Evolutionary conservation across 2,888 invertebrate species (phyloP).

Genomic region (Ophion slaviceki): DNA sequence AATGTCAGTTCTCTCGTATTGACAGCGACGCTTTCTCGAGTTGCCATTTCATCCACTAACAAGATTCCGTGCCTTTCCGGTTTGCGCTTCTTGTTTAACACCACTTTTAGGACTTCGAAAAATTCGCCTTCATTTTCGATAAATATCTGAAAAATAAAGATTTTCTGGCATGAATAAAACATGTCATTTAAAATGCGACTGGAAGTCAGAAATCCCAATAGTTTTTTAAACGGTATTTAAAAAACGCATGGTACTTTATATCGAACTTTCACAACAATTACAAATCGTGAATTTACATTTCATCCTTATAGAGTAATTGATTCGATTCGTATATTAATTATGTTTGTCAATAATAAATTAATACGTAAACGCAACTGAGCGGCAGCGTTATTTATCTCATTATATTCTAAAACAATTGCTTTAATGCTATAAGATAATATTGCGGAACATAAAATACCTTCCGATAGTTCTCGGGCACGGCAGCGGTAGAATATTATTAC

Average conservation of each 20-base stretch:
- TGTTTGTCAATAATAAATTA: neutral
- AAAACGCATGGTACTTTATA: too few species aligned
- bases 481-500: neutral
- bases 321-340: too few species aligned
- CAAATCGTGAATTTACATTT: neutral
- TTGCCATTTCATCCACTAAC: neutral
- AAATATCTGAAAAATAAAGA: neutral
- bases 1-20: neutral
- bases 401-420: too few species aligned
- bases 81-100: too few species aligned
- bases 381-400: too few species aligned
- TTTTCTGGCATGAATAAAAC: neutral
- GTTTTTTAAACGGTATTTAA: neutral
- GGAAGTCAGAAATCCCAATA: neutral
- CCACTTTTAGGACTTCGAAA: too few species aligned
- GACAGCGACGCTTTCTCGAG: neutral
- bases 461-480: neutral
- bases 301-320: too few species aligned
- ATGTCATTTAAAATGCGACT: neutral
- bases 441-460: neutral
- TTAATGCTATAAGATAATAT: neutral
- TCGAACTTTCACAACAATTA: neutral
- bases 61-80: neutral
- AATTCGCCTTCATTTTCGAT: neutral
- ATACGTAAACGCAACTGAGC: neutral